Evolutionary conservation across 2,113 vertebrate genomes (phyloP).

Genomic region (Dicrurus megarhynchus): DNA sequence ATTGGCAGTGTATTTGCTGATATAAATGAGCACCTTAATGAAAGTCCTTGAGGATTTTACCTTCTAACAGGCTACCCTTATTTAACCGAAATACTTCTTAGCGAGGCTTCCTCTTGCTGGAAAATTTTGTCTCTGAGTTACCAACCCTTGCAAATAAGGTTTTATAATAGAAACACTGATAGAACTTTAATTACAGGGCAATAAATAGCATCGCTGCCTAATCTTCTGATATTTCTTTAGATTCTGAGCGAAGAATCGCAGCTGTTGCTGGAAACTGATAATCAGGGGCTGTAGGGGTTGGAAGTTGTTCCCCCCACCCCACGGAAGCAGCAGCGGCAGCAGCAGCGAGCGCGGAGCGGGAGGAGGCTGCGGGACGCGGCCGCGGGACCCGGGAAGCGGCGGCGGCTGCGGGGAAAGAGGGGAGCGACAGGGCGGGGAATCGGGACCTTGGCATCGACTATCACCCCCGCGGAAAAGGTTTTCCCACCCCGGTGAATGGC

Average conservation of each 20-base stretch:
- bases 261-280: constrained; percentile 74
- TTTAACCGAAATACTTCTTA: constrained; percentile 36
- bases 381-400: neutral
- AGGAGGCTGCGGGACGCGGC: constrained; percentile 8
- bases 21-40: constrained; percentile 26
- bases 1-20: neutral
- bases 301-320: constrained; percentile 25
- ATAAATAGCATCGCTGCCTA: constrained; percentile 76
- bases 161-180: constrained; percentile 74
- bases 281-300: constrained; percentile 27
- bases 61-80: constrained; percentile 36
- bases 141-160: constrained; percentile 74
- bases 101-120: constrained; percentile 45
- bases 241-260: constrained; percentile 47
- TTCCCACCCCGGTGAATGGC: neutral
- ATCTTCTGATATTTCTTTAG: constrained; percentile 71
- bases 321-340: neutral
- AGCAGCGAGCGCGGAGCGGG: constrained; percentile 3
- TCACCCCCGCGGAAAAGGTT: neutral
- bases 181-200: constrained; percentile 77
- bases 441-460: neutral
- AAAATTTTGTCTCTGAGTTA: constrained; percentile 69
- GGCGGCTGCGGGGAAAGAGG: no score
- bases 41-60: constrained; percentile 51
- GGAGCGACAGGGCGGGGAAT: neutral